These are phyloP conservation scores for Bimastos eiseni DNA, from an alignment of 2,888 invertebrate species.

Conservation along the genomic window DNA sequence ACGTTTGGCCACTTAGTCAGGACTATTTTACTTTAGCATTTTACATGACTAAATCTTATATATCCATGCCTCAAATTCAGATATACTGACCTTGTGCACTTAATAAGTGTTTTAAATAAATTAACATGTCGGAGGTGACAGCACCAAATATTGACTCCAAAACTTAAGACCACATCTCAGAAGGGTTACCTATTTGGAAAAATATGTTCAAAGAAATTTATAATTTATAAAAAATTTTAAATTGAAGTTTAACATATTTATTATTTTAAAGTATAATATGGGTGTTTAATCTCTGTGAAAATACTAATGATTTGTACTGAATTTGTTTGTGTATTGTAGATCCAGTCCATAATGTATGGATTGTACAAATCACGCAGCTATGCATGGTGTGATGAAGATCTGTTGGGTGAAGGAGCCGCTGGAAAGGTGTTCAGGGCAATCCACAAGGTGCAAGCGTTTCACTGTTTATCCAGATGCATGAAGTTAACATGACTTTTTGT, in stretches of 20 bases:
- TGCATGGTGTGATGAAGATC: slow-evolving; percentile 17
- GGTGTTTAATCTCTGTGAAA: background rate
- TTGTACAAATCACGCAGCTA: slow-evolving; percentile 22
- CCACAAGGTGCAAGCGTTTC: slow-evolving; percentile 14
- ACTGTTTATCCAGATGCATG: background rate
- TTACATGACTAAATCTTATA: no score
- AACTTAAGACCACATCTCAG: no score
- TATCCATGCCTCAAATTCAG: no score
- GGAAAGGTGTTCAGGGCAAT: slow-evolving; percentile 33
- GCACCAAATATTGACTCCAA: background rate
- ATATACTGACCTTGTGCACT: no score
- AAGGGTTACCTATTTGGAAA: no score
- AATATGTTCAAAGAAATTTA: no score
- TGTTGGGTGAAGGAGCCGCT: slow-evolving; percentile 28
- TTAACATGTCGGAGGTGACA: background rate
- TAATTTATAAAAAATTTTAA: no score
- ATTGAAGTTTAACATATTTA: no score
- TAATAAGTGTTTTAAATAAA: no score
- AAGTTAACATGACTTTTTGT: background rate
- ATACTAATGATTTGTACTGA: background rate
- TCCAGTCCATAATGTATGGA: slow-evolving; percentile 4
- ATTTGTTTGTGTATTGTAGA: background rate
- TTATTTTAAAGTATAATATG: background rate
- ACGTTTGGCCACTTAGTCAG: no score
- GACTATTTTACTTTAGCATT: no score